phyloP scores from a whole-genome alignment of 2,797 vertebrate genomes.

The Phoebastria nigripes region DNA sequence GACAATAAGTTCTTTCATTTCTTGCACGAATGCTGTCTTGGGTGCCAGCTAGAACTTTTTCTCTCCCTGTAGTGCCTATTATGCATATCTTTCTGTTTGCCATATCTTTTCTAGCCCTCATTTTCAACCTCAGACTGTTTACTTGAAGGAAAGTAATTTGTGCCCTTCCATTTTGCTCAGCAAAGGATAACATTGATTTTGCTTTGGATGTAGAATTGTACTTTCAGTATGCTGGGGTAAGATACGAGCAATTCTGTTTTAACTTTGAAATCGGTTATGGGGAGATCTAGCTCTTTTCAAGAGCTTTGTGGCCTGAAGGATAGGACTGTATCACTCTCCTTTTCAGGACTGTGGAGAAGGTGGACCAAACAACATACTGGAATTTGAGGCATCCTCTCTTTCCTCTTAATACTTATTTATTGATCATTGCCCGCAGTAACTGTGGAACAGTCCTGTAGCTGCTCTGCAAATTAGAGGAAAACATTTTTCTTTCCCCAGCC shows the following conservation, averaged over 20 bases:
- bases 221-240: background rate
- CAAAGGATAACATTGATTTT: background rate
- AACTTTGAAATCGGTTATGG: background rate
- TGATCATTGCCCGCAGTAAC: background rate
- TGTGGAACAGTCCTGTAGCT: background rate
- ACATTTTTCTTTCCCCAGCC: background rate
- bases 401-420: background rate
- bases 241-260: background rate
- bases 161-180: background rate
- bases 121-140: background rate
- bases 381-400: background rate
- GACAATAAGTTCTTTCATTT: slow-evolving; percentile 30
- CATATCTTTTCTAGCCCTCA: background rate
- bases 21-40: background rate
- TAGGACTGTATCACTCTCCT: background rate
- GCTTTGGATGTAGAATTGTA: background rate
- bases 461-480: background rate
- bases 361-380: background rate
- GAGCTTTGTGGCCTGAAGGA: background rate
- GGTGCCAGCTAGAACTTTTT: slow-evolving; percentile 16
- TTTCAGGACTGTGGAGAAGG: background rate
- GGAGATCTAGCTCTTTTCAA: background rate
- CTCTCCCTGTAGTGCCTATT: background rate
- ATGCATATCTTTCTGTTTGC: background rate
- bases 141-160: background rate